phyloP scores from a whole-genome alignment of 64 coral and sea anemone species.

The Astreopora myriophthalma region DNA sequence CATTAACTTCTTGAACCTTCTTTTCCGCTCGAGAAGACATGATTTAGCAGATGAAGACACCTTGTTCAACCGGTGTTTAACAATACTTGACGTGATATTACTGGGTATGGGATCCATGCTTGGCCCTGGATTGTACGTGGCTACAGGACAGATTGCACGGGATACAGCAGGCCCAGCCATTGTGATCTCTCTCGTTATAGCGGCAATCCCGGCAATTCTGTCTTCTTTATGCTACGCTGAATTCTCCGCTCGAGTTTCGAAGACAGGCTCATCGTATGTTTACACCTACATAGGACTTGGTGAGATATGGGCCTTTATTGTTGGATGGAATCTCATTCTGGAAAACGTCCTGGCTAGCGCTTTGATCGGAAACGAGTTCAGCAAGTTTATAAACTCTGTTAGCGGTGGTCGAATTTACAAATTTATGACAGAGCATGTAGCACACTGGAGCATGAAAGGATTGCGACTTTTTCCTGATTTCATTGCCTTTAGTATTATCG shows the following conservation, averaged over 20 bases:
- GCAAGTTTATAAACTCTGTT: conserved; percentile 69
- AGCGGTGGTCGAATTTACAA: conserved; percentile 44
- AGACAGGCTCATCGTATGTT: conserved; percentile 81
- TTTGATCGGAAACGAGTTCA: conserved; percentile 77
- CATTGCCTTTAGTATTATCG: conserved; percentile 65
- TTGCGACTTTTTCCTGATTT: conserved; percentile 75
- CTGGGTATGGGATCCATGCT: conserved; percentile 89
- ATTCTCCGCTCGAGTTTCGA: conserved; percentile 80
- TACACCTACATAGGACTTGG: conserved; percentile 82
- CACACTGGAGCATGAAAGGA: conserved; percentile 51
- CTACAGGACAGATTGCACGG: conserved; percentile 88
- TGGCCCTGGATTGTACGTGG: conserved; percentile 83
- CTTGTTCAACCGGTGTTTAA: conserved; percentile 74
- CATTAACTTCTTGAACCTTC: conserved; percentile 45
- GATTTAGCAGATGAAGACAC: conserved; percentile 57
- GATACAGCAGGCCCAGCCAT: conserved; percentile 88
- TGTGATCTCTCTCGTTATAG: conserved; percentile 78
- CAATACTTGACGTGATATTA: conserved; percentile 66
- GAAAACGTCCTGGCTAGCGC: conserved; percentile 84
- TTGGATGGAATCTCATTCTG: conserved; percentile 89
- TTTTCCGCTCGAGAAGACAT: conserved; percentile 36
- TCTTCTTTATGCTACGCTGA: conserved; percentile 89
- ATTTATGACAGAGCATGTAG: conserved; percentile 60
- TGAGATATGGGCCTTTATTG: conserved; percentile 90
- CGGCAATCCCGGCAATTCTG: conserved; percentile 77